phyloP scores from a whole-genome alignment of 1,140 invertebrate species.

The Zaprionus nigranus region DNA sequence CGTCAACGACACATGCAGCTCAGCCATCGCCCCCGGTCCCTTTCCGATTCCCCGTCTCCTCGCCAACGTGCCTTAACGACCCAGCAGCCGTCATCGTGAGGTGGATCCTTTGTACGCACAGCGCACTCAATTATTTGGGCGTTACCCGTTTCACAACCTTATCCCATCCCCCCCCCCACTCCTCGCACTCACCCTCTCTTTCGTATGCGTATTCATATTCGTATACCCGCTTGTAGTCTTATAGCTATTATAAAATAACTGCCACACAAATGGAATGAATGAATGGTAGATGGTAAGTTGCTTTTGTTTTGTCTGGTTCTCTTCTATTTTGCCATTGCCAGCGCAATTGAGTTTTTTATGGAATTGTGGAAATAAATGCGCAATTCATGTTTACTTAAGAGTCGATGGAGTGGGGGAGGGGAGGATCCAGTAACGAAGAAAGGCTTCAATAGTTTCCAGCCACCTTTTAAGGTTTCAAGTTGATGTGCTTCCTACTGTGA shows the following conservation, averaged over 20 bases:
- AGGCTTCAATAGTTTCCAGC: background rate
- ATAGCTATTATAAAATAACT: conserved; percentile 49
- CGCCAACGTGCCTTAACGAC: conserved; percentile 15
- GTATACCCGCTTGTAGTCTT: conserved; percentile 7
- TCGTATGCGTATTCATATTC: conserved; percentile 42
- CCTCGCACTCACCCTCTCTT: conserved; percentile 12
- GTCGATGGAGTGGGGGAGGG: background rate
- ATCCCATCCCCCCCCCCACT: background rate
- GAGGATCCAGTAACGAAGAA: background rate
- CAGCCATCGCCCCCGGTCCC: conserved; percentile 32
- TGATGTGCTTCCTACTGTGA: background rate
- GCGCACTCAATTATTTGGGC: conserved; percentile 75
- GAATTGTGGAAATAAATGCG: conserved; percentile 59
- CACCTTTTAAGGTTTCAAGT: background rate
- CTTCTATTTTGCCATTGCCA: conserved; percentile 40
- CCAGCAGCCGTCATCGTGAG: conserved; percentile 25
- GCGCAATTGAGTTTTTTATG: conserved; percentile 53
- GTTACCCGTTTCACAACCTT: conserved; percentile 65
- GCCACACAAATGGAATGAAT: conserved; percentile 32
- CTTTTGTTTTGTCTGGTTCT: conserved; percentile 46
- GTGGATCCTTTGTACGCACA: conserved; percentile 66
- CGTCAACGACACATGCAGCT: conserved; percentile 68
- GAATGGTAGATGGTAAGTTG: conserved; percentile 21
- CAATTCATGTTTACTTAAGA: conserved; percentile 52
- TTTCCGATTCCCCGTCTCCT: conserved; percentile 23